These are phyloP conservation scores for Probosciger aterrimus DNA, from an alignment of 2,113 vertebrate genomes.

Conservation along the genomic window DNA sequence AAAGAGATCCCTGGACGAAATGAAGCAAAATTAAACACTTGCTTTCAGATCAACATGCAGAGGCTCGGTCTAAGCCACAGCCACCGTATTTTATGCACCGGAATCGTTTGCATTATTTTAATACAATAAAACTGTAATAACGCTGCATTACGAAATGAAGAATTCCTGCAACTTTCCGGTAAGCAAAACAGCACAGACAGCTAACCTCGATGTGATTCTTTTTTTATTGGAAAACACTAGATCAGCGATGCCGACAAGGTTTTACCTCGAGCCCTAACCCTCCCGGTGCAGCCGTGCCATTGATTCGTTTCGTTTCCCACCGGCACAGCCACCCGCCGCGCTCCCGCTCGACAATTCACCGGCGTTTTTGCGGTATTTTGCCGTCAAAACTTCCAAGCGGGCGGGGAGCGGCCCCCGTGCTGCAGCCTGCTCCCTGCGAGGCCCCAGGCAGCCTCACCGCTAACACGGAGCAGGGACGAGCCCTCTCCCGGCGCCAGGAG, in stretches of 20 bases:
- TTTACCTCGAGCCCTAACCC: background rate
- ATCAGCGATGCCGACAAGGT: background rate
- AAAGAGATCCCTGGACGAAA: background rate
- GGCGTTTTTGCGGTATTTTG: background rate
- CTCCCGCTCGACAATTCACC: background rate
- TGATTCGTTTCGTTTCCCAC: background rate
- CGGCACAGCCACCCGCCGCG: background rate
- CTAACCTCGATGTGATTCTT: background rate
- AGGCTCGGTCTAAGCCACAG: background rate
- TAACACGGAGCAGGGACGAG: background rate
- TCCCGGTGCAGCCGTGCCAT: background rate
- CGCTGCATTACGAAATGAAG: background rate
- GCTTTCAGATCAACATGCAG: background rate
- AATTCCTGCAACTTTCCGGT: background rate
- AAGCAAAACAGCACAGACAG: background rate
- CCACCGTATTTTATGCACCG: background rate
- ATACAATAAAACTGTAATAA: background rate
- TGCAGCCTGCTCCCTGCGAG: background rate
- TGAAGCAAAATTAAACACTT: background rate
- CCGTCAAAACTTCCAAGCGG: background rate
- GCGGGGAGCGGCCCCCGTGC: background rate
- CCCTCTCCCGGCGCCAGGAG: background rate
- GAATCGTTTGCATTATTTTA: background rate
- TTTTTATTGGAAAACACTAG: slow-evolving; percentile 10
- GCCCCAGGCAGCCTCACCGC: background rate